Conservation (phyloP, 2,888 invertebrate species). For the Copidosoma aretas region DNA sequence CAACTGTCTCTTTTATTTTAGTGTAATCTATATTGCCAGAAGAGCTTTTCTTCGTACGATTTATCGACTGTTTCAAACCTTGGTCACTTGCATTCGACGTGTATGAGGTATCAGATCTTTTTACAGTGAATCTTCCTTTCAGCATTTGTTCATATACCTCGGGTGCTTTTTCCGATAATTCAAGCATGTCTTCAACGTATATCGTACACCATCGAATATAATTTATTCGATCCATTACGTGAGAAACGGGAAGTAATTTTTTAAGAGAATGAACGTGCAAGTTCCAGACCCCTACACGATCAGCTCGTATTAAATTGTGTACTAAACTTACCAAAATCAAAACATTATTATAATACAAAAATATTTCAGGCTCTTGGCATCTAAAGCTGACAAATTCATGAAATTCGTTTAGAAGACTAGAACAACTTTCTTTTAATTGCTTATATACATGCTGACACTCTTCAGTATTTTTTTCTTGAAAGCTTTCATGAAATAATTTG, state of each 20-base stretch:
- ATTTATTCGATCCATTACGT: slow-evolving; percentile 27
- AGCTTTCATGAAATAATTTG: slow-evolving; percentile 3
- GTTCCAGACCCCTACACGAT: slow-evolving; percentile 25
- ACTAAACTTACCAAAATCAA: slow-evolving; percentile 25
- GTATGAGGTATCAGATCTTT: slow-evolving; percentile 18
- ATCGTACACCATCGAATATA: slow-evolving; percentile 23
- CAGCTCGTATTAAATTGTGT: slow-evolving; percentile 24
- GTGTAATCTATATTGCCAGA: slow-evolving; percentile 22
- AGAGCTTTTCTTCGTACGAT: slow-evolving; percentile 16
- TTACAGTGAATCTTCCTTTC: slow-evolving; percentile 24
- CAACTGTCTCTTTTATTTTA: slow-evolving; percentile 22
- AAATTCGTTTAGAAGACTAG: background rate
- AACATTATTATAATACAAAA: slow-evolving; percentile 30
- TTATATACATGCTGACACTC: background rate
- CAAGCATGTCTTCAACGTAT: slow-evolving; percentile 17
- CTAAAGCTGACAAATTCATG: slow-evolving; percentile 5
- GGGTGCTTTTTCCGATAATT: slow-evolving; percentile 11
- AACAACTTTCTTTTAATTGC: background rate
- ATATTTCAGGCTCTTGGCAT: slow-evolving; percentile 24
- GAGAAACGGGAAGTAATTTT: slow-evolving; percentile 20
- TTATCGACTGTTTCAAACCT: slow-evolving; percentile 27
- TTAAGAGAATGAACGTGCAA: background rate
- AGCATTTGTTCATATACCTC: slow-evolving; percentile 25
- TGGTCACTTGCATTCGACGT: slow-evolving; percentile 28
- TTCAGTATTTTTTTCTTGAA: slow-evolving; percentile 4